phyloP scores from a whole-genome alignment of 2,113 vertebrate species.

The Taxidea taxus region DNA sequence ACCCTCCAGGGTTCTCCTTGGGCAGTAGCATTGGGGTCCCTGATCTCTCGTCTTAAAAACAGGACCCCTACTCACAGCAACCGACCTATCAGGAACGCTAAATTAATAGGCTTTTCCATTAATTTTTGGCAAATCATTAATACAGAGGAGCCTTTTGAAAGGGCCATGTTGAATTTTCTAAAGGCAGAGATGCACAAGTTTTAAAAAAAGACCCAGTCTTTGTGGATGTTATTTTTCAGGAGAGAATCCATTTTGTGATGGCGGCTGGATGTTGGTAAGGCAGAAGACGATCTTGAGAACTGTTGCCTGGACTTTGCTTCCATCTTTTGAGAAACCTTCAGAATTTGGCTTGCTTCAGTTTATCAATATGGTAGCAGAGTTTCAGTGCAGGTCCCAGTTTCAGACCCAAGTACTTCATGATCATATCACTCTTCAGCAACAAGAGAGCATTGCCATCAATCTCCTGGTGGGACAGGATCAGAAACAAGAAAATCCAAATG shows the following conservation, averaged over 20 bases:
- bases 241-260: constrained; percentile 46
- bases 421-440: constrained; percentile 96
- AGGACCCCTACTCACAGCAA: constrained; percentile 69
- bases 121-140: constrained; percentile 78
- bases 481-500: constrained; percentile 33
- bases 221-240: constrained; percentile 34
- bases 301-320: constrained; percentile 43
- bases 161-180: constrained; percentile 58
- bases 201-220: constrained; percentile 74
- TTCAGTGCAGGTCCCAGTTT: constrained; percentile 97
- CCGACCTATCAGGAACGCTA: constrained; percentile 65
- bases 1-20: background rate
- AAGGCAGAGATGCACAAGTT: constrained; percentile 66
- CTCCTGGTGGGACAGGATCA: constrained; percentile 85
- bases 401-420: constrained; percentile 98
- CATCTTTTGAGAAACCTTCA: constrained; percentile 78
- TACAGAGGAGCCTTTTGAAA: constrained; percentile 58
- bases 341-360: constrained; percentile 93
- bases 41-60: constrained; percentile 74
- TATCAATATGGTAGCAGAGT: constrained; percentile 97
- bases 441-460: constrained; percentile 96
- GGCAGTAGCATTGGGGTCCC: constrained; percentile 51
- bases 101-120: constrained; percentile 74
- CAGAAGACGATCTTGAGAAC: constrained; percentile 72
- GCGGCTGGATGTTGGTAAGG: constrained; percentile 77